Conservation (phyloP, 2,113 vertebrate genomes). For the Mastomys natalensis region DNA sequence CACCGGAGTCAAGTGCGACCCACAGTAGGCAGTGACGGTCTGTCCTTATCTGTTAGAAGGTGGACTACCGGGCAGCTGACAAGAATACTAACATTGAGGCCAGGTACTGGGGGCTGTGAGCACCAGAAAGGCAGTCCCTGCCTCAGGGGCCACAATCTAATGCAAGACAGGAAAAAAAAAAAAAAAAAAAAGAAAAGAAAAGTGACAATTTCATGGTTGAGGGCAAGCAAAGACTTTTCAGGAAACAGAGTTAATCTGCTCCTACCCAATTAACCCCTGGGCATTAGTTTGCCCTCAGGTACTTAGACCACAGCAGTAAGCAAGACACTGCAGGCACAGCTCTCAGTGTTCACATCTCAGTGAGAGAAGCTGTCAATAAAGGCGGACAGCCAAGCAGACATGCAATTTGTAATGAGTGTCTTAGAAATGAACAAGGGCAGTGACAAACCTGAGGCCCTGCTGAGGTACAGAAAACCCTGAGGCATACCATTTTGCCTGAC, state of each 20-base stretch:
- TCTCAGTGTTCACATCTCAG: background rate
- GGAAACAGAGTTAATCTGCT: background rate
- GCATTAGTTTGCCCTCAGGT: background rate
- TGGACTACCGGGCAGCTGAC: background rate
- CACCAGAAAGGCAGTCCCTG: background rate
- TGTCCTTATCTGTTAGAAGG: background rate
- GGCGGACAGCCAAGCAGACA: background rate
- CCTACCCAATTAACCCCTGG: background rate
- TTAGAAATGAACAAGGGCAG: background rate
- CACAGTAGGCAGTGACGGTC: background rate
- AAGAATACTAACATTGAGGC: background rate
- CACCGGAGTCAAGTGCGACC: background rate
- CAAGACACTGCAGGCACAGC: background rate
- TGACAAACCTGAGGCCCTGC: background rate
- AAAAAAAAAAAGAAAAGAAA: background rate
- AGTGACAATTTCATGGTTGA: background rate
- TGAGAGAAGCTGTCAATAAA: background rate
- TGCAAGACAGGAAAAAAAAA: background rate
- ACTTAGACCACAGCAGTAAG: background rate
- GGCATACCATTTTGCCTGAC: background rate
- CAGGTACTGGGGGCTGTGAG: background rate
- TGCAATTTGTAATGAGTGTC: background rate
- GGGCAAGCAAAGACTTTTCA: background rate
- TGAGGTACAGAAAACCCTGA: background rate
- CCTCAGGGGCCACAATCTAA: background rate